These are phyloP conservation scores for Amphiprion clarkii DNA, from an alignment of 2,797 vertebrate species.

Conservation along the genomic window DNA sequence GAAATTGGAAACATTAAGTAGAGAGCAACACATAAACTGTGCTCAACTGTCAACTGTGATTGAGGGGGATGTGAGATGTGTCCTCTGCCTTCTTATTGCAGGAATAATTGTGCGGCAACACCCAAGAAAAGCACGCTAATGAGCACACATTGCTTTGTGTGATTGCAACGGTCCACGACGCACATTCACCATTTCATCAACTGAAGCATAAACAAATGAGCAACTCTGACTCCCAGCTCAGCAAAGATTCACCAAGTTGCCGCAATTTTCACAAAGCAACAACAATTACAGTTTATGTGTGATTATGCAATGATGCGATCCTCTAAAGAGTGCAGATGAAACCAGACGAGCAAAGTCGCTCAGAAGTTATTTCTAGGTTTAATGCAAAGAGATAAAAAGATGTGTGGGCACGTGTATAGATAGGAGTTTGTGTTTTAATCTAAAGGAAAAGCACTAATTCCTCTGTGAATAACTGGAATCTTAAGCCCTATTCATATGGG, in stretches of 20 bases:
- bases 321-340: constrained; percentile 22
- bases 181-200: constrained; percentile 60
- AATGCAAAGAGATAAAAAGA: constrained; percentile 12
- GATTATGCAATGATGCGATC: constrained; percentile 39
- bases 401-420: not conserved
- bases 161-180: constrained; percentile 22
- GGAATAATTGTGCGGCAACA: constrained; percentile 47
- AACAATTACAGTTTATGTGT: constrained; percentile 43
- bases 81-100: constrained; percentile 45
- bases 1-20: not conserved
- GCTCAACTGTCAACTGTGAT: not conserved
- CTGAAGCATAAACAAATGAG: constrained; percentile 47
- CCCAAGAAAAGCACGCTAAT: constrained; percentile 49
- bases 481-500: too few relatives aligned
- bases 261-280: constrained; percentile 29
- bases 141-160: constrained; percentile 34
- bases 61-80: constrained; percentile 15
- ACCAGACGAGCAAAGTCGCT: constrained; percentile 14
- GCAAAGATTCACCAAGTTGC: not conserved
- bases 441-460: not conserved
- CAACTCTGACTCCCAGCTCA: constrained; percentile 8
- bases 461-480: constrained; percentile 8
- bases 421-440: not conserved
- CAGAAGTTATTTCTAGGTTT: constrained; percentile 32
- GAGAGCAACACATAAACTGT: not conserved